Evolutionary conservation across 1,140 invertebrate species (phyloP).

Genomic region (Pachypeltis micranthus): DNA sequence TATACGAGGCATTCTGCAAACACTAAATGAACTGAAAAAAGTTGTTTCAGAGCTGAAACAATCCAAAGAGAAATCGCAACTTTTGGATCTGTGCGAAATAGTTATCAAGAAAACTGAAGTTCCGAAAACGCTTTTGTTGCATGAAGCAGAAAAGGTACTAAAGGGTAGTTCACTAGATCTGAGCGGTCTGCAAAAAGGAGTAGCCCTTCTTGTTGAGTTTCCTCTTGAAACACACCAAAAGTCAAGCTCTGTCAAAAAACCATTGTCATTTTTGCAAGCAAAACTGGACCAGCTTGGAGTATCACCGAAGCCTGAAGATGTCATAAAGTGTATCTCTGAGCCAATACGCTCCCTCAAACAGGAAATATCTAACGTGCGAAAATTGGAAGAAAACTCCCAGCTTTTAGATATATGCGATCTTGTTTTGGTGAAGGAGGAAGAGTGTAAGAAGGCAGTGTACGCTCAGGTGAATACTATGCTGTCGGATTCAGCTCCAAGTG

Average conservation of each 20-base stretch:
- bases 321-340: background rate
- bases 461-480: too few species aligned
- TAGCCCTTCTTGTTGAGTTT: background rate
- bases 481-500: too few species aligned
- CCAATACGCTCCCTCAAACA: background rate
- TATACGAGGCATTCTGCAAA: background rate
- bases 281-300: background rate
- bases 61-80: background rate
- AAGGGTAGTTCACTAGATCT: background rate
- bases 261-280: background rate
- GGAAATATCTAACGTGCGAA: background rate
- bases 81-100: background rate
- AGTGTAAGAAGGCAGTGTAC: background rate
- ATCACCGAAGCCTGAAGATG: background rate
- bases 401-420: background rate
- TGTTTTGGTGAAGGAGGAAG: background rate
- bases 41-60: background rate
- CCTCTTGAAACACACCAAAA: background rate
- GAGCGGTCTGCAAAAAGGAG: background rate
- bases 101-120: background rate
- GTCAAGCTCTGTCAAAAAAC: background rate
- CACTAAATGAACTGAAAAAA: background rate
- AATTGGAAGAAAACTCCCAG: background rate
- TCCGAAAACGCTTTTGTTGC: background rate
- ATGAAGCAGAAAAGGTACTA: background rate